Conservation (phyloP, 2,113 vertebrate species). For the Cyphotilapia sp. region DNA sequence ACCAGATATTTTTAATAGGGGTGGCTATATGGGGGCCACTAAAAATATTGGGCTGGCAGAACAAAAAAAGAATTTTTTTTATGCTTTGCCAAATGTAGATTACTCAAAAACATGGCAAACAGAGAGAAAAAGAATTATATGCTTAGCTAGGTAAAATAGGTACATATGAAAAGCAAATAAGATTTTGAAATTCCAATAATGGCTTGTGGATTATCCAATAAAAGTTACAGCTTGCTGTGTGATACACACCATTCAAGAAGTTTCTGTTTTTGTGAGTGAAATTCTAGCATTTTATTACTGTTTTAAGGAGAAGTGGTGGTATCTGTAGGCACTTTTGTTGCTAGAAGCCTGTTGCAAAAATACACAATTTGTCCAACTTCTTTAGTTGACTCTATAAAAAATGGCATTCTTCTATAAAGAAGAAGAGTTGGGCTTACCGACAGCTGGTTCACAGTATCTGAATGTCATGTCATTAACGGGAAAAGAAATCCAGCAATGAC, state of each 20-base stretch:
- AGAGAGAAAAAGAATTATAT: not conserved
- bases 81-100: not conserved
- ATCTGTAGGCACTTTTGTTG: not conserved
- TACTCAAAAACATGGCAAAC: not conserved
- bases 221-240: not conserved
- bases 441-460: not conserved
- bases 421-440: not conserved
- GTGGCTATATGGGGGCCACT: not conserved
- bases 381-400: not conserved
- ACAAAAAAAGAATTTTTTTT: not conserved
- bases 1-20: not conserved
- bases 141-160: not conserved
- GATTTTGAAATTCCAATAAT: not conserved
- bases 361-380: not conserved
- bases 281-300: rapidly evolving
- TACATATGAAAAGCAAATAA: not conserved
- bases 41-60: not conserved
- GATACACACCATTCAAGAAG: not conserved
- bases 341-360: not conserved
- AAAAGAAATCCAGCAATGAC: not conserved
- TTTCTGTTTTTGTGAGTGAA: rapidly evolving
- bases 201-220: not conserved
- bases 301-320: rapidly evolving
- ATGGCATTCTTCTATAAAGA: not conserved
- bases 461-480: not conserved